Evolutionary conservation across 2,888 invertebrate genomes (phyloP).

Genomic region (Ormyrus nitidulus): DNA sequence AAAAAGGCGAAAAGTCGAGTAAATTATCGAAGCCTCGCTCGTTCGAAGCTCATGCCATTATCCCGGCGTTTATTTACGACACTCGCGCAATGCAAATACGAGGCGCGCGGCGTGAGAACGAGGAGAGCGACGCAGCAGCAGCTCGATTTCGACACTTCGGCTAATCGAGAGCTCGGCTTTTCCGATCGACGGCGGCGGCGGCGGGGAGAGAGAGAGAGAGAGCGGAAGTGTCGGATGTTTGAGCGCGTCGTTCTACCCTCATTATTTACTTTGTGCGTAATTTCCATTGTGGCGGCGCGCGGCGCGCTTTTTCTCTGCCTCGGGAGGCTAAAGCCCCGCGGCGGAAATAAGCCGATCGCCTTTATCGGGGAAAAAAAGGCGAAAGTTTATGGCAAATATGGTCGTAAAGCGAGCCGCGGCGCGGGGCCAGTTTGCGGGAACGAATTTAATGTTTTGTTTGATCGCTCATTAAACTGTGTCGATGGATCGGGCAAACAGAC

Average conservation of each 20-base stretch:
- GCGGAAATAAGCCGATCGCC: too few relatives aligned
- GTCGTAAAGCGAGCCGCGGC: too few relatives aligned
- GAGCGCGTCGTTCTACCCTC: conserved; percentile 22
- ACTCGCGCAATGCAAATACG: not conserved
- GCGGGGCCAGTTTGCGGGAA: not conserved
- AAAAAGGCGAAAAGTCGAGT: too few relatives aligned
- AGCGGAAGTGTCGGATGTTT: conserved; percentile 43
- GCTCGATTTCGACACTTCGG: conserved; percentile 41
- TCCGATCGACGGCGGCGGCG: not conserved
- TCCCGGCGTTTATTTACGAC: conserved; percentile 15
- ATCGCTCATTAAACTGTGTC: conserved; percentile 37
- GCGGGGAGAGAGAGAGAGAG: not conserved
- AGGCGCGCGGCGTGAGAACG: conserved; percentile 11
- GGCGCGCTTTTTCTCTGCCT: not conserved
- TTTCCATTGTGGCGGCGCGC: conserved; percentile 27
- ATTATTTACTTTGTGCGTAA: conserved; percentile 45
- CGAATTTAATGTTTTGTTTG: conserved; percentile 37
- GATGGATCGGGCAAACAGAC: conserved; percentile 16
- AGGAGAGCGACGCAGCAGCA: not conserved
- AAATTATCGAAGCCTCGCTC: too few relatives aligned
- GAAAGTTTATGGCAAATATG: too few relatives aligned
- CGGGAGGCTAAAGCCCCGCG: not conserved
- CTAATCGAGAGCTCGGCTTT: conserved; percentile 8
- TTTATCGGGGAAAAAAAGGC: too few relatives aligned
- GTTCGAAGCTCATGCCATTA: not conserved